Evolutionary conservation across 2,797 vertebrate genomes (phyloP).

Genomic region (Brachyalestes nurse): DNA sequence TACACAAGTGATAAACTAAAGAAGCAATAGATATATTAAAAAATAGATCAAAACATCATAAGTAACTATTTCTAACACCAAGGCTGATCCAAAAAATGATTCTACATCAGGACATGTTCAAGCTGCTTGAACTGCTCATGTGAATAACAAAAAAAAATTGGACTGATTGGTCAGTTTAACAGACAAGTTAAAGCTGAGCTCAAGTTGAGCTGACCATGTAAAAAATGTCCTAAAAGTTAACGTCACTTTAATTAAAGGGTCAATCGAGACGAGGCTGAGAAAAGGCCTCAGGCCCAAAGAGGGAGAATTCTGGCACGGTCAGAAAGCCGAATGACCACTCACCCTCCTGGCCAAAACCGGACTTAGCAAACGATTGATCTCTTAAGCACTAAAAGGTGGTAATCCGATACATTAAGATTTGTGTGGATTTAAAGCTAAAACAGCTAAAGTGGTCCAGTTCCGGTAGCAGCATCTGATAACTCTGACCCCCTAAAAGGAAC

Average conservation of each 20-base stretch:
- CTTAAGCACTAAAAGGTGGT: conserved; percentile 69
- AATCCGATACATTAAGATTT: conserved; percentile 64
- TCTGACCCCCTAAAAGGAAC: conserved; percentile 65
- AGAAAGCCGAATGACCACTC: conserved; percentile 18
- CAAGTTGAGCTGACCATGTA: no score
- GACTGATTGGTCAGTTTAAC: no score
- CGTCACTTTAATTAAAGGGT: not conserved
- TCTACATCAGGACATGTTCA: no score
- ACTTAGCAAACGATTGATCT: conserved; percentile 71
- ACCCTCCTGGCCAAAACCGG: conserved; percentile 60
- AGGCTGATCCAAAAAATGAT: no score
- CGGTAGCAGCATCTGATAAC: conserved; percentile 73
- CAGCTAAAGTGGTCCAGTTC: conserved; percentile 68
- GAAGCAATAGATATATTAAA: no score
- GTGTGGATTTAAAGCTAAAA: conserved; percentile 64
- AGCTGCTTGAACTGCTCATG: no score
- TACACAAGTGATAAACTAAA: no score
- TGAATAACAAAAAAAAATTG: no score
- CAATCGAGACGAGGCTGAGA: not conserved
- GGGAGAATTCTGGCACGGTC: conserved; percentile 7
- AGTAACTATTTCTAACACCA: no score
- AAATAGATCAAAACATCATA: no score
- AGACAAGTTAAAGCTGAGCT: no score
- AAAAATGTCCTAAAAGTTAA: no score
- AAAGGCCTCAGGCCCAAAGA: conserved; percentile 14